A percentile compares a stretch with the other conserved stretches of the same genome.
Evolutionary conservation across 2,113 vertebrate species (phyloP).

Genomic region (Solea senegalensis): DNA sequence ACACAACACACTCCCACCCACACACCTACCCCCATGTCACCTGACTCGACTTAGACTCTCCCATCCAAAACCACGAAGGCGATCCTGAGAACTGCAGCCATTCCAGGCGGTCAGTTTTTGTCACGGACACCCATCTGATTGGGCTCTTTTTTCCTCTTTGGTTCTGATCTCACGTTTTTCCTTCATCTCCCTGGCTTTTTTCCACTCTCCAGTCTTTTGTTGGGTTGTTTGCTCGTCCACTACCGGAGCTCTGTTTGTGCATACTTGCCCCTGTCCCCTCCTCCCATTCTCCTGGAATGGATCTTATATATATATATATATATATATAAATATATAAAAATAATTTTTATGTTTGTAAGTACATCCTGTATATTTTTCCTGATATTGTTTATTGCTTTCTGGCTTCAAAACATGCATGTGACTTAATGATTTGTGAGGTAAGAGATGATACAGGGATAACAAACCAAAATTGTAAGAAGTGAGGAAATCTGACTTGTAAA

Average conservation of each 20-base stretch:
- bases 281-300: conserved; percentile 84
- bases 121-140: conserved; percentile 68
- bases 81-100: conserved; percentile 58
- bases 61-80: conserved; percentile 74
- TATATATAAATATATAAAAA: conserved; percentile 84
- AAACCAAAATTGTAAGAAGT: conserved; percentile 44
- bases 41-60: conserved; percentile 57
- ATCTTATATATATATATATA: conserved; percentile 88
- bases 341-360: conserved; percentile 94
- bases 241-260: conserved; percentile 76
- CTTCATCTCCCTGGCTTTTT: conserved; percentile 49
- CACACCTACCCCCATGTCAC: conserved; percentile 37
- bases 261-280: conserved; percentile 74
- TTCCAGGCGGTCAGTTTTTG: conserved; percentile 41
- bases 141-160: conserved; percentile 49
- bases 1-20: conserved; percentile 12
- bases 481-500: conserved; percentile 68
- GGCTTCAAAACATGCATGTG: conserved; percentile 87
- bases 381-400: conserved; percentile 80
- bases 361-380: conserved; percentile 90
- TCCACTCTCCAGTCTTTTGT: conserved; percentile 39
- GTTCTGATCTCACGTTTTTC: conserved; percentile 44
- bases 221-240: conserved; percentile 57
- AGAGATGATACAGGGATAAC: conserved; percentile 57
- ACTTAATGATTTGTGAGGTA: conserved; percentile 74